Evolutionary conservation across 1,140 invertebrate species (phyloP), one percentile per base, ranked within the genome.

Genomic region (Leptonema lineaticorne): DNA sequence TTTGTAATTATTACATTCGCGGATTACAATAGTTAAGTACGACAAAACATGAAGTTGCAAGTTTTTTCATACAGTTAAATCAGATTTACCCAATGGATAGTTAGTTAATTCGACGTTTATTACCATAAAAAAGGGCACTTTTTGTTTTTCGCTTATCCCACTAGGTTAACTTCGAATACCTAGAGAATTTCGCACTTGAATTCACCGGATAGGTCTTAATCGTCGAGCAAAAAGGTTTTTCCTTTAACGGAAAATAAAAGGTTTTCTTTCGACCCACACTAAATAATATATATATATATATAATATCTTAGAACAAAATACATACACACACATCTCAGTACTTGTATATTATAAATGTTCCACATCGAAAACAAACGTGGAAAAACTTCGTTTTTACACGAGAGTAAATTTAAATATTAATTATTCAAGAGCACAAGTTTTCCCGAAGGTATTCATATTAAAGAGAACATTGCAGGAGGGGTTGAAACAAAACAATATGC

Each of bases 51-150:
- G 11, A 14, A 41, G 5, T 5, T 33, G 11, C 16, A 41, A 2
- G 37, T 1, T 3, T 16, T 14, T 41, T 41, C 37, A 16, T 11
- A 41, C 2, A 41, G 22, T 22, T 53, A 53, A 53, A 53, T 53
- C 50, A 53, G 50, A 22, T 53, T 53, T 24, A 14, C 50, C 18
- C 50, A 24, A 22, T 11, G 50, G 50, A 4, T 24, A 22, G 50
- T n/a, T n/a, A n/a, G n/a, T 53, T 53, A 53, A 53, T 53, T 53
- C 50, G 50, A 53, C 50, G 50, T 53, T 53, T 53, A 53, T 53
- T 53, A 53, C 50, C 50, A 53, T 53, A 53, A 53, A 53, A 53
- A 53, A 14, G 22, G 50, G 30, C n/a, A 20, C 24, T 22, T 24
- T 2, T 26, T 26, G 8, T 53, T 53, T 53, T 53, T 53, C 5